Base-by-base conservation (phyloP, 2,888 invertebrate genomes). In the Drosophila kokeensis region DNA sequence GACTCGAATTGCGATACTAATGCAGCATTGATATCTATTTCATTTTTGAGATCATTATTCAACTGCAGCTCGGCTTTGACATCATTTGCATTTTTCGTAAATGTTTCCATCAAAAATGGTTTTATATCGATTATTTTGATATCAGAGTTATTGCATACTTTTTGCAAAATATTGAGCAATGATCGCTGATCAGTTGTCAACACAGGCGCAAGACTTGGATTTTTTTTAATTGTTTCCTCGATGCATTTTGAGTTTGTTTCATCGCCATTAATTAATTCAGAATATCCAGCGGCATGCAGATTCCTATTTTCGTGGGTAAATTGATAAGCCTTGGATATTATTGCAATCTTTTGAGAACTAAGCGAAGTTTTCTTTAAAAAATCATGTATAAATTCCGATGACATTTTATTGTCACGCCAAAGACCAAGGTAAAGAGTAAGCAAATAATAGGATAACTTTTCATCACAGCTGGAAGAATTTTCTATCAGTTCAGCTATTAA, bases 401-500 rank as follows among this genome's bases (percentile, higher is more conserved):
- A 38, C 5, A 73, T 42, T 76, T 79, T 76, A 0, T 65, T 63
- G 10, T 55, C 42, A 2, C 52, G 73, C 89, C 83, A 86, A 21
- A 86, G 70, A 10, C 50, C 27, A 7, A 86, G 57, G 57, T 83
- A 74, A 2, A 83, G 61, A 13, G 55, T 58, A 1, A 88, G 67
- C 55, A 76, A 75, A 68, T 81, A 79, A 59, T 54, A 76, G 62
- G 70, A 64, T 30, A 76, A 15, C n/a, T 67, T 74, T 32, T 76
- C 62, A 40, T 77, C 50, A 45, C 48, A 59, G 2, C 21, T n/a
- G 2, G 69, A 42, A 66, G 30, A 40, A 5, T 40, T 30, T 15
- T 60, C 36, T 13, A 78, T 64, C n/a, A 70, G 57, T 11, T 72
- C 57, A 6, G 53, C 29, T 49, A 84, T 55, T 18, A 80, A 29